These are phyloP conservation scores for Drosophila novamexicana DNA, from an alignment of 1,140 invertebrate species.

Conservation along the genomic window DNA sequence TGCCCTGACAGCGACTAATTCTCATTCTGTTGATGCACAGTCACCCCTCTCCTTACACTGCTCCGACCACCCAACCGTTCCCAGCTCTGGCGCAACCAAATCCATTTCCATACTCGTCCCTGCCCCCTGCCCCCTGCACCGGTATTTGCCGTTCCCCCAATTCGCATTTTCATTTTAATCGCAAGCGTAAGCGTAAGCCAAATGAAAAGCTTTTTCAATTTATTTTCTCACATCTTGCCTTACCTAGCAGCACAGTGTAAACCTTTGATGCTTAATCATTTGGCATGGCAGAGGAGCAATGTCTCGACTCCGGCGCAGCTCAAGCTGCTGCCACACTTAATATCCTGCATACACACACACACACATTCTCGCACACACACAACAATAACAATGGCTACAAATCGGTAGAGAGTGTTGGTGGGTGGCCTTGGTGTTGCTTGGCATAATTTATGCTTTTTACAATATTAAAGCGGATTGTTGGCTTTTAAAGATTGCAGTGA, in stretches of 20 bases:
- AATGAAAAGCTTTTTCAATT: slow-evolving; percentile 80
- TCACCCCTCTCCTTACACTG: background rate
- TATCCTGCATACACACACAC: slow-evolving; percentile 29
- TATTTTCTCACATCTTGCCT: slow-evolving; percentile 47
- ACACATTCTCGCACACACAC: background rate
- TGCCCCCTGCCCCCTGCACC: background rate
- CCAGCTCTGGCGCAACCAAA: slow-evolving; percentile 11
- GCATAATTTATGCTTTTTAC: slow-evolving; percentile 63
- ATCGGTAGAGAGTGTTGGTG: background rate
- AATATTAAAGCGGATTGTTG: slow-evolving; percentile 41
- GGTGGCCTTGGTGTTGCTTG: background rate
- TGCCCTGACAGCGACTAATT: slow-evolving; percentile 71
- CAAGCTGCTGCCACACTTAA: slow-evolving; percentile 42
- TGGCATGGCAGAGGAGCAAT: slow-evolving; percentile 13
- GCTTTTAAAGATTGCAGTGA: slow-evolving; percentile 24
- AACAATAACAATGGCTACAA: slow-evolving; percentile 15
- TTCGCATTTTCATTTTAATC: slow-evolving; percentile 74
- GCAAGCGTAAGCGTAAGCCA: slow-evolving; percentile 68
- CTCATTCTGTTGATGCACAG: slow-evolving; percentile 43
- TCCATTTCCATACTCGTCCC: slow-evolving; percentile 16
- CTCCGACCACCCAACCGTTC: background rate
- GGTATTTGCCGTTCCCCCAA: slow-evolving; percentile 31
- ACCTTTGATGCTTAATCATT: slow-evolving; percentile 58
- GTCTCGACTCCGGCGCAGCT: slow-evolving; percentile 2
- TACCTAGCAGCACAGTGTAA: slow-evolving; percentile 31